phyloP scores from a whole-genome alignment of 2,888 invertebrate genomes.

The Cataglyphis albicans region DNA sequence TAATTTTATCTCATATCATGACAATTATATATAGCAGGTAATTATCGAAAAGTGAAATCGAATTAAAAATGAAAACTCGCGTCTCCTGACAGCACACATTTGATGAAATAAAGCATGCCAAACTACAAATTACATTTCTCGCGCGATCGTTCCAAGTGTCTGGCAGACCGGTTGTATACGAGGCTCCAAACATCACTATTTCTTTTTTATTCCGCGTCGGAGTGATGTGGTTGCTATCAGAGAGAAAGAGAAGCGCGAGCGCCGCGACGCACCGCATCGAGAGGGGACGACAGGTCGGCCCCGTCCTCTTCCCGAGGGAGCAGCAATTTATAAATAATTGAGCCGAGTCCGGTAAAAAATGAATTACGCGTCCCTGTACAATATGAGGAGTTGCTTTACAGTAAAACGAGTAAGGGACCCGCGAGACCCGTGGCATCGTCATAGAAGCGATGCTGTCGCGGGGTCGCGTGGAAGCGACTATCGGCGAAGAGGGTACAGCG shows the following conservation, averaged over 20 bases:
- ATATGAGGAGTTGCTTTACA: constrained; percentile 85
- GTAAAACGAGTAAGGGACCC: constrained; percentile 85
- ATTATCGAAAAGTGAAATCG: not conserved
- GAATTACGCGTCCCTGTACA: constrained; percentile 86
- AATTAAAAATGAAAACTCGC: constrained; percentile 12
- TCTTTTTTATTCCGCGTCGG: constrained; percentile 61
- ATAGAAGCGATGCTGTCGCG: constrained; percentile 29
- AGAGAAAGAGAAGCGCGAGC: constrained; percentile 44
- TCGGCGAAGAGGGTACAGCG: constrained; percentile 44
- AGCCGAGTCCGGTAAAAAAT: constrained; percentile 86
- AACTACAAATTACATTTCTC: constrained; percentile 33
- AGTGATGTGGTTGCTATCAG: constrained; percentile 56
- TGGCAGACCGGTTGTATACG: constrained; percentile 1
- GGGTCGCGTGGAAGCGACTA: constrained; percentile 29
- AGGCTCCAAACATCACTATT: constrained; percentile 22
- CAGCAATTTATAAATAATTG: constrained; percentile 86
- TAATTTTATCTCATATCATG: not conserved
- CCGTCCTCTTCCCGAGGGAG: constrained; percentile 80
- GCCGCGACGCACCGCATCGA: constrained; percentile 39
- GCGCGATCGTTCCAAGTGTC: constrained; percentile 25
- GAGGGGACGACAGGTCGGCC: constrained; percentile 69
- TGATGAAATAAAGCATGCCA: constrained; percentile 16
- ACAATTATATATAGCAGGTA: not conserved
- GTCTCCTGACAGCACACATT: not conserved
- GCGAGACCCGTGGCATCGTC: constrained; percentile 79